These are phyloP conservation scores for Rhyzopertha dominica DNA, from an alignment of 1,140 invertebrate species.

Conservation along the genomic window DNA sequence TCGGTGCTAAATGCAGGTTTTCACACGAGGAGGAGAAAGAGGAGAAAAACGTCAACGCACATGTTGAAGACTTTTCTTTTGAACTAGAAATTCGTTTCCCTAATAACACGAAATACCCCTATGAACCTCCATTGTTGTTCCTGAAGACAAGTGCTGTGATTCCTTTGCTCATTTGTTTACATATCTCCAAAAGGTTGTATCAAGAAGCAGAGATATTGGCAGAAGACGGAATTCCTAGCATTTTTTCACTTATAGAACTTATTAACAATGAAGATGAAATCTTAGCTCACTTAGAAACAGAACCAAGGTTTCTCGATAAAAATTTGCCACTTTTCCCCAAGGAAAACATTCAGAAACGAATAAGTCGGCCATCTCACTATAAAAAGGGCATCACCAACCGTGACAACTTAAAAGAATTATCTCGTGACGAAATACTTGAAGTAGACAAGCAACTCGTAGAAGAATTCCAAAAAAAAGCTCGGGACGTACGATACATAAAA, in stretches of 20 bases:
- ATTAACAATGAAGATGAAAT: conserved; percentile 65
- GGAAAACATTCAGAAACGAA: conserved; percentile 38
- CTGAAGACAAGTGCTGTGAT: conserved; percentile 56
- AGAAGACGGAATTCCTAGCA: conserved; percentile 59
- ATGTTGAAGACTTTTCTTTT: conserved; percentile 47
- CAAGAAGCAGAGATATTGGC: conserved; percentile 59
- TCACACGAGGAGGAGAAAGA: conserved; percentile 55
- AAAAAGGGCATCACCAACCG: conserved; percentile 52
- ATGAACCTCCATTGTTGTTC: conserved; percentile 63
- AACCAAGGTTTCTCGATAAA: conserved; percentile 52
- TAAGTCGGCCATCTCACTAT: conserved; percentile 54
- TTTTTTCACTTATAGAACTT: conserved; percentile 64
- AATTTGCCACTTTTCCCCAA: conserved; percentile 35
- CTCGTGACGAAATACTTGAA: too few relatives aligned
- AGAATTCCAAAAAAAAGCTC: conserved; percentile 55
- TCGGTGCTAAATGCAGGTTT: conserved; percentile 65
- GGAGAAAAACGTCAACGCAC: conserved; percentile 39
- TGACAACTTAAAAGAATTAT: conserved; percentile 49
- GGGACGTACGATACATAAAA: conserved; percentile 56
- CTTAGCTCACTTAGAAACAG: conserved; percentile 52
- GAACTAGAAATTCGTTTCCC: conserved; percentile 70
- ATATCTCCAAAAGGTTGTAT: conserved; percentile 58
- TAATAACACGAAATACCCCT: conserved; percentile 63
- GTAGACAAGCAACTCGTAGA: too few relatives aligned
- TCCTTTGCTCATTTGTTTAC: conserved; percentile 56